A percentile compares a stretch with the other conserved stretches of the same genome.
Evolutionary conservation across 2,888 invertebrate species (phyloP).

Genomic region (Eristalinus sepulchralis): DNA sequence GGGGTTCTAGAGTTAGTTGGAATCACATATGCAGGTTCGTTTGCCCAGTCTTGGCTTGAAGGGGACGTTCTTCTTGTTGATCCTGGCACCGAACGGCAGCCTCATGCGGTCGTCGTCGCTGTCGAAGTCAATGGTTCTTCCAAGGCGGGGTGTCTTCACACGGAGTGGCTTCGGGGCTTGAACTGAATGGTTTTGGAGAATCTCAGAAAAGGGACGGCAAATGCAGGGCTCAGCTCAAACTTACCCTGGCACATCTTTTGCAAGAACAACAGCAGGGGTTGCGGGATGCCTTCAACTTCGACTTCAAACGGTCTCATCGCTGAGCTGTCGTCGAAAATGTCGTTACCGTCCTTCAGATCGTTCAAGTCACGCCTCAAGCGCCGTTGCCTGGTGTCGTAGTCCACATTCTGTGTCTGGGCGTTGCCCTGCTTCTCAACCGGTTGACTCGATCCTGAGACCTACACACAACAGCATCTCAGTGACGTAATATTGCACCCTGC

Average conservation of each 20-base stretch:
- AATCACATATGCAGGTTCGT: slow-evolving; percentile 73
- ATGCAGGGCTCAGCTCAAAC: not conserved
- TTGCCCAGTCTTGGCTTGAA: slow-evolving; percentile 81
- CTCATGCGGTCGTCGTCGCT: slow-evolving; percentile 77
- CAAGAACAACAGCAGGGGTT: slow-evolving; percentile 45
- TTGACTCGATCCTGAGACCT: slow-evolving; percentile 44
- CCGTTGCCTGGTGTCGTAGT: slow-evolving; percentile 49
- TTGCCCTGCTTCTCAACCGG: slow-evolving; percentile 38
- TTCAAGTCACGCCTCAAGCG: slow-evolving; percentile 51
- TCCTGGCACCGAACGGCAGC: slow-evolving; percentile 81
- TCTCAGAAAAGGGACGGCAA: not conserved
- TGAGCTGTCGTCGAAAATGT: slow-evolving; percentile 59
- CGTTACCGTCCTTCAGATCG: slow-evolving; percentile 49
- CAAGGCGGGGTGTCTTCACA: slow-evolving; percentile 81
- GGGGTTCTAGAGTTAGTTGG: slow-evolving; percentile 48
- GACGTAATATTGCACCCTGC: not conserved
- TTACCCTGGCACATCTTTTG: slow-evolving; percentile 67
- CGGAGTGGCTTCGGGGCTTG: slow-evolving; percentile 77
- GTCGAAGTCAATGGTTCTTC: slow-evolving; percentile 81
- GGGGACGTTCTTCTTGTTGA: slow-evolving; percentile 81
- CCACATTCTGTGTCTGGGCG: slow-evolving; percentile 17
- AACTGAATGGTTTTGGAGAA: slow-evolving; percentile 70
- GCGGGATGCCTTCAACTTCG: slow-evolving; percentile 50
- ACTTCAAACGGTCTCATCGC: slow-evolving; percentile 53
- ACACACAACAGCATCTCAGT: not conserved